Percentiles rank a stretch among this genome's conserved stretches.
phyloP scores from a whole-genome alignment of 2,113 vertebrate species.

The Erythrolamprus reginae region DNA sequence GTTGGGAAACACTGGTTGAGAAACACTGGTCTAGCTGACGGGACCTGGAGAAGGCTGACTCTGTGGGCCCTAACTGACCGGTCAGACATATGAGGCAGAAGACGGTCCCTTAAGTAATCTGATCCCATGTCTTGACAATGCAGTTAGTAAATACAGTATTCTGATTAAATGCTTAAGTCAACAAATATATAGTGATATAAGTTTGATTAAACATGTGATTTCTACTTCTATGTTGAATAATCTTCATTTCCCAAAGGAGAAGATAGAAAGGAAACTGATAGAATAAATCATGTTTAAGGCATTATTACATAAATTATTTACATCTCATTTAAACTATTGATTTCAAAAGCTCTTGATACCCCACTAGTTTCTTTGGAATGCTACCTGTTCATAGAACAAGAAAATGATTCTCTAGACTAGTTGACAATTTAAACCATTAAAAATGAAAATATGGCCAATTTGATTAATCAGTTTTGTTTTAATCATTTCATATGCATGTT shows the following conservation, averaged over 20 bases:
- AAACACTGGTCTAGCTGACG: too few relatives aligned
- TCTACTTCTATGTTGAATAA: background rate
- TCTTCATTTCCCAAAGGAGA: background rate
- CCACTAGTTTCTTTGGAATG: background rate
- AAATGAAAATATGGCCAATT: background rate
- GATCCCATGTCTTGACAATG: background rate
- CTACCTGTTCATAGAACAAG: background rate
- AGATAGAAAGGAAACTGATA: background rate
- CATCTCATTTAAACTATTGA: background rate
- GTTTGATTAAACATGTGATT: background rate
- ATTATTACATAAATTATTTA: background rate
- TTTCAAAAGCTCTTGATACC: background rate
- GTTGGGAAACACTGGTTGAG: too few relatives aligned
- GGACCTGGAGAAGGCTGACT: too few relatives aligned
- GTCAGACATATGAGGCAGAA: too few relatives aligned
- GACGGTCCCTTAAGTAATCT: too few relatives aligned
- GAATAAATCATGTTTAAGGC: background rate
- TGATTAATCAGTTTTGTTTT: background rate
- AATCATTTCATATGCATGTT: background rate
- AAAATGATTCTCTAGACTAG: background rate
- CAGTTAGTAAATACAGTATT: background rate
- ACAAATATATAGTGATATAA: background rate
- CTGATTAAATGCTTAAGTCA: rapidly evolving
- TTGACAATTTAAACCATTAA: background rate
- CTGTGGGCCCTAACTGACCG: too few relatives aligned